These are phyloP conservation scores for Puma concolor DNA, from an alignment of 2,113 vertebrate genomes.

Conservation along the genomic window DNA sequence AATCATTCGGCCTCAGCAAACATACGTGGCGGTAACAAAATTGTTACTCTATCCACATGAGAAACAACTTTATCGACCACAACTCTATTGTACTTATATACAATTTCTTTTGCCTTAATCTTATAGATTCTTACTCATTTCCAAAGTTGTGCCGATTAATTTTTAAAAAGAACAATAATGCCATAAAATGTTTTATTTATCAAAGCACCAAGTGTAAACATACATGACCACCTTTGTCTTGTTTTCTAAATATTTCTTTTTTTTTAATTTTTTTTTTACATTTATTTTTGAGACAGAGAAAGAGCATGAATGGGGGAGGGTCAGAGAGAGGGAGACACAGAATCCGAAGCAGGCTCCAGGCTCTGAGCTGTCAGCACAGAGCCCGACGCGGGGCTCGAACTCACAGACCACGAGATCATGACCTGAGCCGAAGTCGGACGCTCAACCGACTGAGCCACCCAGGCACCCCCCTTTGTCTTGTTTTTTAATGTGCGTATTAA, in stretches of 20 bases:
- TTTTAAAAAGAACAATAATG: not conserved
- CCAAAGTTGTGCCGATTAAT: not conserved
- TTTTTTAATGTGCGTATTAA: not conserved
- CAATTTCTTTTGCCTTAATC: not conserved
- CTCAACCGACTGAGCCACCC: too few species aligned
- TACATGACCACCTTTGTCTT: not conserved
- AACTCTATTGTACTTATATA: too few species aligned
- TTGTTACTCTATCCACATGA: fast-evolving
- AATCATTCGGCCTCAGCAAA: not conserved
- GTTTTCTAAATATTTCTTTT: not conserved
- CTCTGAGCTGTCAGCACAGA: too few species aligned
- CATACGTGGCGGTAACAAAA: fast-evolving
- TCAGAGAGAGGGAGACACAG: too few species aligned
- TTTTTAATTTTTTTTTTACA: not conserved
- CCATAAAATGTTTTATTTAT: not conserved
- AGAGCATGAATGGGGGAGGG: too few species aligned
- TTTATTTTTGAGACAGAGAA: too few species aligned
- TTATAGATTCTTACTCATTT: not conserved
- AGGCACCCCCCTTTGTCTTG: not conserved
- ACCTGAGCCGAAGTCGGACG: too few species aligned
- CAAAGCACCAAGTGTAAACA: not conserved
- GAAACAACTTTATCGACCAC: not conserved
- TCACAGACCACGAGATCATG: too few species aligned
- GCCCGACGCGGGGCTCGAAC: too few species aligned
- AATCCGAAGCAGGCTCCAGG: too few species aligned